Evolutionary conservation across 2,888 invertebrate genomes (phyloP).

Genomic region (Athalia circularis): DNA sequence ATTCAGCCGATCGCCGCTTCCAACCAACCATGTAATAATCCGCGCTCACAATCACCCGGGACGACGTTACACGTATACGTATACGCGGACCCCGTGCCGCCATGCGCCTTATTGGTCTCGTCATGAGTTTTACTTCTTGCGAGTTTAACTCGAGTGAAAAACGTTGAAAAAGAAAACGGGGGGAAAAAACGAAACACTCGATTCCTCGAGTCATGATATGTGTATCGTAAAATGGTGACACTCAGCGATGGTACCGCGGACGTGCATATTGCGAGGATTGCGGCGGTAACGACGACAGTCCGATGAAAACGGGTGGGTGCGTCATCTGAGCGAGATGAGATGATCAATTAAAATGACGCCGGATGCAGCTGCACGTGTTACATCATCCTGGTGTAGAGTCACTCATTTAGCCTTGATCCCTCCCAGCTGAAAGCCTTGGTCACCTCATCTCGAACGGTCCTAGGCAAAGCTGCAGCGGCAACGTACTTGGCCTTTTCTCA

Average conservation of each 20-base stretch:
- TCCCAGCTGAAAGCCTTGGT: constrained; percentile 50
- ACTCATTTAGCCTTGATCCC: constrained; percentile 70
- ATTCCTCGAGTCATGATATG: too few species aligned
- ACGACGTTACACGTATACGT: not conserved
- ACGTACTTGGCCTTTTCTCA: too few species aligned
- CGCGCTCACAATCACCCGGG: not conserved
- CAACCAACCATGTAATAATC: constrained; percentile 32
- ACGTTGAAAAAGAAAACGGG: not conserved
- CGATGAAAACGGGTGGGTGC: not conserved
- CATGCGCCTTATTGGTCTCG: too few species aligned
- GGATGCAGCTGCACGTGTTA: constrained; percentile 71
- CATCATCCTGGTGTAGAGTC: constrained; percentile 61
- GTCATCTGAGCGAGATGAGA: not conserved
- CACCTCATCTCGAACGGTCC: not conserved
- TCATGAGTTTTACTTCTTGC: too few species aligned
- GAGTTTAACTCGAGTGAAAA: too few species aligned
- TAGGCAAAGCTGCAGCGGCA: not conserved
- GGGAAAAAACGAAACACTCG: not conserved
- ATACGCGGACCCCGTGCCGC: not conserved
- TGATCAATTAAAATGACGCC: constrained; percentile 70
- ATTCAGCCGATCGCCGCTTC: constrained; percentile 40
- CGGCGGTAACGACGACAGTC: too few species aligned
- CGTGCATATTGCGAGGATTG: too few species aligned
- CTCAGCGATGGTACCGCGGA: too few species aligned
- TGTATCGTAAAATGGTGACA: too few species aligned